phyloP scores from a whole-genome alignment of 2,888 invertebrate species.

The Mythimna albipuncta region DNA sequence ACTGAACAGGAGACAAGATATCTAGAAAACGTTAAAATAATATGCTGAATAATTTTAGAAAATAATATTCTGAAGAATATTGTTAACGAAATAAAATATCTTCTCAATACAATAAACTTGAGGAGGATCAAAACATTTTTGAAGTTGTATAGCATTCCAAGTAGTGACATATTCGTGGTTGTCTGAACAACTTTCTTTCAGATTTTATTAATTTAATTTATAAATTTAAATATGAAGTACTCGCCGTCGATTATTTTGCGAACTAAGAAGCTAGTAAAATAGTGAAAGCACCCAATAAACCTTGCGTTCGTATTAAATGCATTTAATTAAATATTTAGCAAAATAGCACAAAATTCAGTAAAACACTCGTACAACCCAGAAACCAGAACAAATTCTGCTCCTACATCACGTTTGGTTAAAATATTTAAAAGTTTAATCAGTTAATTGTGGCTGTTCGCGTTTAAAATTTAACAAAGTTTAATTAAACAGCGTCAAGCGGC shows the following conservation, averaged over 20 bases:
- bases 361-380: constrained; percentile 9
- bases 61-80: too few relatives aligned
- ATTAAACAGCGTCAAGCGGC: constrained; percentile 70
- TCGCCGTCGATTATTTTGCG: background rate
- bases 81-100: background rate
- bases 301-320: constrained; percentile 15
- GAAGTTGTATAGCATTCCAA: constrained; percentile 3
- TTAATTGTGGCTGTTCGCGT: constrained; percentile 69
- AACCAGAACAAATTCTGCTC: constrained; percentile 41
- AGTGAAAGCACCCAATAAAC: background rate
- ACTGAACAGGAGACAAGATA: background rate
- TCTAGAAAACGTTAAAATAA: background rate
- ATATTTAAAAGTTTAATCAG: constrained; percentile 70
- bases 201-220: background rate
- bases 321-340: constrained; percentile 31
- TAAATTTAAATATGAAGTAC: constrained; percentile 11
- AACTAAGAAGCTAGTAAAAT: background rate
- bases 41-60: background rate
- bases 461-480: constrained; percentile 70
- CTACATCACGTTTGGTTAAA: constrained; percentile 59
- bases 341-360: constrained; percentile 11
- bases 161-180: background rate
- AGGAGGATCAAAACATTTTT: background rate
- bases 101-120: background rate
- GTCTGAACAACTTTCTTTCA: constrained; percentile 3